Evolutionary conservation across 2,888 invertebrate species (phyloP).

Genomic region (Mayetiola destructor): DNA sequence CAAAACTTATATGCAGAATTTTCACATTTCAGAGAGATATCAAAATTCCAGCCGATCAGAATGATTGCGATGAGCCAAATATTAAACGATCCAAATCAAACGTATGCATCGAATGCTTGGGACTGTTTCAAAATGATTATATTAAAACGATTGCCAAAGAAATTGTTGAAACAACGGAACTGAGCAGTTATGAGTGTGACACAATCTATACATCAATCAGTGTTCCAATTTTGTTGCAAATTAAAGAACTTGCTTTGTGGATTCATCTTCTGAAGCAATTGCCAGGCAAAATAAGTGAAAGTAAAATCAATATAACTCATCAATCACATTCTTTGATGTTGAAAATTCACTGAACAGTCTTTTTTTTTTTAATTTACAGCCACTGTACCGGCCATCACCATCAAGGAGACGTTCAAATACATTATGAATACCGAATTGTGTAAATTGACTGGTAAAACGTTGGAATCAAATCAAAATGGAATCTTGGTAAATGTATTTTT

Average conservation of each 20-base stretch:
- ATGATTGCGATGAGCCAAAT: background rate
- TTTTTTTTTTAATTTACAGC: constrained; percentile 22
- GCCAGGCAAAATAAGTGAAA: constrained; percentile 34
- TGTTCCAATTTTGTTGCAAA: constrained; percentile 49
- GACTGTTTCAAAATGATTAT: constrained; percentile 47
- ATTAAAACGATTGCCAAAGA: constrained; percentile 38
- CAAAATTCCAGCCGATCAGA: background rate
- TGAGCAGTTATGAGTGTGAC: constrained; percentile 44
- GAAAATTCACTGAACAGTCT: constrained; percentile 9
- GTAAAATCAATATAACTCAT: background rate
- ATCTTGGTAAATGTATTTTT: constrained; percentile 35
- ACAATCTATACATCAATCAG: constrained; percentile 56
- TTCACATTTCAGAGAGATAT: too few relatives aligned
- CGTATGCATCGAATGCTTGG: constrained; percentile 56
- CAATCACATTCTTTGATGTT: background rate
- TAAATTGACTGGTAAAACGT: constrained; percentile 37
- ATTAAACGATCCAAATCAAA: constrained; percentile 38
- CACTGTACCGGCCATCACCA: constrained; percentile 36
- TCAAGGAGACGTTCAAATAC: constrained; percentile 74
- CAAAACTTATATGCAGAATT: too few relatives aligned
- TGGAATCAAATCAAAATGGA: constrained; percentile 42
- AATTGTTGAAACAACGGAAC: constrained; percentile 38
- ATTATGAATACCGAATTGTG: constrained; percentile 47
- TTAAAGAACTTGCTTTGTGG: constrained; percentile 52
- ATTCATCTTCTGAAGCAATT: constrained; percentile 43